Conservation (phyloP, 2,888 invertebrate genomes). For the Leucoma salicis region DNA sequence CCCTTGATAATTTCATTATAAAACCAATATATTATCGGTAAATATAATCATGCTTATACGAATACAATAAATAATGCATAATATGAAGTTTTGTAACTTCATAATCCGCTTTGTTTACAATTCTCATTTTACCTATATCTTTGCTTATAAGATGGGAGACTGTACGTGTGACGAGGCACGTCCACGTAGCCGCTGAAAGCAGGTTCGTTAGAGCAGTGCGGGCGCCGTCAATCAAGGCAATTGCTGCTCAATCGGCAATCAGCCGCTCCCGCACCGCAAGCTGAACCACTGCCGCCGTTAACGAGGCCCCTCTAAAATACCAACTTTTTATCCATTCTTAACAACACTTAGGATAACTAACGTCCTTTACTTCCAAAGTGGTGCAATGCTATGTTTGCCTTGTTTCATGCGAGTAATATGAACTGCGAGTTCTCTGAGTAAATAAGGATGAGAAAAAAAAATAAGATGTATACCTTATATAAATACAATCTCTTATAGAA, state of each 20-base stretch:
- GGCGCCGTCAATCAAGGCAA: slow-evolving; percentile 81
- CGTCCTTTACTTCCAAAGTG: slow-evolving; percentile 15
- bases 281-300: slow-evolving; percentile 42
- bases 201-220: slow-evolving; percentile 75
- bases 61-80: too few species aligned
- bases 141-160: slow-evolving; percentile 25
- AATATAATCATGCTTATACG: too few species aligned
- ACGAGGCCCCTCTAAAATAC: slow-evolving; percentile 68
- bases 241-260: slow-evolving; percentile 83
- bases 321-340: slow-evolving; percentile 59
- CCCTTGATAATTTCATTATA: too few species aligned
- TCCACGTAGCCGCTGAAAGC: slow-evolving; percentile 69
- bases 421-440: too few species aligned
- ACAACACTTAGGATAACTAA: slow-evolving; percentile 49
- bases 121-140: too few species aligned
- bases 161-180: slow-evolving; percentile 45
- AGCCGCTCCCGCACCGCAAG: slow-evolving; percentile 50
- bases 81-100: too few species aligned
- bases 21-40: too few species aligned
- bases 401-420: not conserved
- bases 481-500: too few species aligned
- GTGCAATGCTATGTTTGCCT: slow-evolving; percentile 4
- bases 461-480: too few species aligned
- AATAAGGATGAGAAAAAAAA: too few species aligned
- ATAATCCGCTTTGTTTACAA: too few species aligned